Evolutionary conservation across 1,140 invertebrate genomes (phyloP).

Genomic region (Contarinia nasturtii): DNA sequence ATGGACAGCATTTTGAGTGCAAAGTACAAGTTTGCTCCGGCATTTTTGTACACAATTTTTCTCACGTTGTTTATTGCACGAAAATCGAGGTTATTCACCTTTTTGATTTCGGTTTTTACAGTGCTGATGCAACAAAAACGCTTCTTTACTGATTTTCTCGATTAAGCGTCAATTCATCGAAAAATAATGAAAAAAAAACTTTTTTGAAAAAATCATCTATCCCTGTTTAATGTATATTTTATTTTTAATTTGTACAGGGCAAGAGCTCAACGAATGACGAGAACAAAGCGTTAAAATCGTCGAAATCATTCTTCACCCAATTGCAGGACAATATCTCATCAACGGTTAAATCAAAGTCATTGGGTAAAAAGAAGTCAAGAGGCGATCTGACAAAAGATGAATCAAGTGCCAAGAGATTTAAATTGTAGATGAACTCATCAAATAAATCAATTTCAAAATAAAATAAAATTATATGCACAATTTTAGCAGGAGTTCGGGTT

Average conservation of each 20-base stretch:
- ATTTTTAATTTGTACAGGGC: constrained; percentile 1
- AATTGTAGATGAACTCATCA: not conserved
- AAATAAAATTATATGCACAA: too few species aligned
- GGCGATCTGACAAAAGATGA: too few species aligned
- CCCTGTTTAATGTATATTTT: too few species aligned
- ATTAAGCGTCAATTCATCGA: too few species aligned
- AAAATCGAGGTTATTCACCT: not conserved
- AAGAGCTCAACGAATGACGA: constrained; percentile 22
- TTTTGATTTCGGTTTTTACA: too few species aligned
- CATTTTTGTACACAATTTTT: constrained; percentile 1
- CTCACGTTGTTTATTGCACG: constrained; percentile 4
- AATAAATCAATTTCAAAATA: not conserved
- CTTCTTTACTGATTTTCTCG: too few species aligned
- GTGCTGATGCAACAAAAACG: too few species aligned
- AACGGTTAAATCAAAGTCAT: not conserved
- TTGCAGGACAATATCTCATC: constrained; percentile 50
- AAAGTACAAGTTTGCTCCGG: not conserved
- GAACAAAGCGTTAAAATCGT: constrained; percentile 48
- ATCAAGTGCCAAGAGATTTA: not conserved
- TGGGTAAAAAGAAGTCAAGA: not conserved
- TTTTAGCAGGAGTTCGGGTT: too few species aligned
- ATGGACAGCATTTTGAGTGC: not conserved
- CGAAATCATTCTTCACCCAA: constrained; percentile 62
- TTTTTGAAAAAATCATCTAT: too few species aligned
- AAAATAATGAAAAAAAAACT: too few species aligned